Evolutionary conservation across 2,888 invertebrate genomes (phyloP).

Genomic region (Agelastica alni): DNA sequence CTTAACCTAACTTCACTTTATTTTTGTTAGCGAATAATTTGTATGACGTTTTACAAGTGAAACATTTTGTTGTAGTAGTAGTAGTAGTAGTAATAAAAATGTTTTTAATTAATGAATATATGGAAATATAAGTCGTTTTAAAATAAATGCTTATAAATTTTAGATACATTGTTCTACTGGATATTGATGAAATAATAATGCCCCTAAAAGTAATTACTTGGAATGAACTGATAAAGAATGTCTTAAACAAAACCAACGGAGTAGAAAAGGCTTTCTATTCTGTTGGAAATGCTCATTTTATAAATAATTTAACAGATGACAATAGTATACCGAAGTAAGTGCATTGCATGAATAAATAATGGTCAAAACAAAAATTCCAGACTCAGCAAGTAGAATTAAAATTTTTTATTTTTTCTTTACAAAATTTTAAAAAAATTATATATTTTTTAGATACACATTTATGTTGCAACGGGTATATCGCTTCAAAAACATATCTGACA

Average conservation of each 20-base stretch:
- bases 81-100: too few relatives aligned
- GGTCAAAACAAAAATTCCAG: background rate
- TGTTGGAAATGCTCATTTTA: background rate
- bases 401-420: too few relatives aligned
- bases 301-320: background rate
- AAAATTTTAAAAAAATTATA: background rate
- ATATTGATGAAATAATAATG: background rate
- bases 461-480: background rate
- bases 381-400: background rate
- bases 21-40: too few relatives aligned
- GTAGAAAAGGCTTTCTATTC: background rate
- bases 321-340: background rate
- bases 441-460: background rate
- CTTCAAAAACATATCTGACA: background rate
- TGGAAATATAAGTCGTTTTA: too few relatives aligned
- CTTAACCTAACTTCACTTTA: too few relatives aligned
- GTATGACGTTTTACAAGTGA: too few relatives aligned
- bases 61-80: too few relatives aligned
- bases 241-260: background rate
- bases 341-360: background rate
- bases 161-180: background rate
- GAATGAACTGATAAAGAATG: background rate
- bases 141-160: too few relatives aligned
- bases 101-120: too few relatives aligned
- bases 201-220: background rate